Base-by-base conservation (phyloP, 2,888 invertebrate genomes). In the Diachrysia chrysitis region DNA sequence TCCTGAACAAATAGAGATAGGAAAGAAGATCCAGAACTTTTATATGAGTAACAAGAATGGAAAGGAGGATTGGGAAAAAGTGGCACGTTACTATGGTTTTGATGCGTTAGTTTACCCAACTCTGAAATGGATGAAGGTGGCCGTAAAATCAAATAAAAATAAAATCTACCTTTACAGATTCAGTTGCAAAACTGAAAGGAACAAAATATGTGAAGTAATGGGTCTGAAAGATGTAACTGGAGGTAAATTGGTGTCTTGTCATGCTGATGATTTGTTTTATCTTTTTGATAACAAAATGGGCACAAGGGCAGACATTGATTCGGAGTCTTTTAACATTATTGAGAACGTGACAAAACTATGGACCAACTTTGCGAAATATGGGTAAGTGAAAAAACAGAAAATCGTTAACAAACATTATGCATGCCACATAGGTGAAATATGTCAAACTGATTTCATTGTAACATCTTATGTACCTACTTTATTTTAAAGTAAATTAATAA, bases 341-440 rank as follows among this genome's bases (percentile, higher is more conserved):
- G 70, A 85, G 23, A 85, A 77, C 51, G 69, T 85, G 1, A 83
- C 83, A 0, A 85, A 78, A 63, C 77, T 90, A 9, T 89, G 87
- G 88, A 85, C 88, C 0, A 87, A 89, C 32, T 88, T 90, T 71
- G 87, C 85, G 7, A 89, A 87, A 78, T 77, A 77, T 62, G 89
- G 88, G 89, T 89, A 73, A 83, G 85, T 76, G 1, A 16, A 25
- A 0, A 32, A 10, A 9, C 21, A 51, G 4, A 12, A 61, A 17
- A 37, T 5, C 16, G 0, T 10, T 2, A 12, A 48, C 2, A 25
- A 55, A 0, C 0, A 56, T 25, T 25, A 3, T 25, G n/a, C n/a
- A n/a, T n/a, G n/a, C n/a, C n/a, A n/a, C n/a, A n/a, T n/a, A n/a
- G n/a, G n/a, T n/a, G n/a, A n/a, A n/a, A n/a, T n/a, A n/a, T n/a